Conservation (phyloP, 2,113 vertebrate species). For the Chlorodrepanis virens region DNA sequence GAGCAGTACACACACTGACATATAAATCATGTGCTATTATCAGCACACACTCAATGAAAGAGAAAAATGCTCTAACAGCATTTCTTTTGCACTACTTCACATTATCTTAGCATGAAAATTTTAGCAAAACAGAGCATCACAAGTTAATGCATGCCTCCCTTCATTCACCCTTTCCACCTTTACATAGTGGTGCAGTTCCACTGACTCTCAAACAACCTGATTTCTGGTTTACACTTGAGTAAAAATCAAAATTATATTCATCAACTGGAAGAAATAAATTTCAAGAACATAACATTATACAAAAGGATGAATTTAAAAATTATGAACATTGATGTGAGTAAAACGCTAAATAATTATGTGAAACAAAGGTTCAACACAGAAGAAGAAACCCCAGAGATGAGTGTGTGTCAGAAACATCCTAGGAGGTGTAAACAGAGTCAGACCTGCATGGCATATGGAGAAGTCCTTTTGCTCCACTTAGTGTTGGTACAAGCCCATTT, state of each 20-base stretch:
- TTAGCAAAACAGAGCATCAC: not conserved
- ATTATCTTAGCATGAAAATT: not conserved
- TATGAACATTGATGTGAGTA: not conserved
- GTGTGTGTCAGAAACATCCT: not conserved
- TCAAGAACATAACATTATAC: not conserved
- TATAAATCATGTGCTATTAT: not conserved
- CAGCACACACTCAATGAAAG: not conserved
- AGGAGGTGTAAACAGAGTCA: not conserved
- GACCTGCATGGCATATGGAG: not conserved
- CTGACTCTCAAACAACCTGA: not conserved
- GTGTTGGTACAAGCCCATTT: not conserved
- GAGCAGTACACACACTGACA: not conserved
- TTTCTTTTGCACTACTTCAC: not conserved
- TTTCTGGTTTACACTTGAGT: not conserved
- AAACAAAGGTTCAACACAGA: not conserved
- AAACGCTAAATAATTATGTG: not conserved
- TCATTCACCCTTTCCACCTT: not conserved
- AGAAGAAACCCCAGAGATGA: fast-evolving
- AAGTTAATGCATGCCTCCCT: not conserved
- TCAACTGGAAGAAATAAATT: not conserved
- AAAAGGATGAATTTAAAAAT: not conserved
- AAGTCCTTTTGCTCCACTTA: not conserved
- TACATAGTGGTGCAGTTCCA: not conserved
- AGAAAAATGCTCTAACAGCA: not conserved
- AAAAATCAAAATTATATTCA: not conserved